Evolutionary conservation across 2,888 invertebrate genomes (phyloP).

Genomic region (Conchocele bisecta): DNA sequence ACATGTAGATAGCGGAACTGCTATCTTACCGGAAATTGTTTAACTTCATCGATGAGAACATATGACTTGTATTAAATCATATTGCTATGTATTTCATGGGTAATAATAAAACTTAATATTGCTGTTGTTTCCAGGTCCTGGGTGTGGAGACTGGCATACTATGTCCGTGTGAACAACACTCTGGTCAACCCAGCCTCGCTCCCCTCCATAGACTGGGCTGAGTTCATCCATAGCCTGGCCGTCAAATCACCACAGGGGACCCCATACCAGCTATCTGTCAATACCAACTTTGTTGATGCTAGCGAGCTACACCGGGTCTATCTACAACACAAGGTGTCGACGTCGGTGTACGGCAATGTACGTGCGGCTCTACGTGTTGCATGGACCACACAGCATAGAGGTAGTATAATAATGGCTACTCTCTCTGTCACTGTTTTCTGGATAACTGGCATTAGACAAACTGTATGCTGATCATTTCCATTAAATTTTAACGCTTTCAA

Average conservation of each 20-base stretch:
- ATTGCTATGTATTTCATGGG: not conserved
- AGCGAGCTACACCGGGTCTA: slow-evolving; percentile 42
- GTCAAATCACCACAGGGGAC: slow-evolving; percentile 29
- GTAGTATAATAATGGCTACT: too few relatives aligned
- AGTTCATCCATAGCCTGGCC: slow-evolving; percentile 41
- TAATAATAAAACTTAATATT: not conserved
- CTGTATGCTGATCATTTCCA: too few relatives aligned
- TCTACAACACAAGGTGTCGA: slow-evolving; percentile 57
- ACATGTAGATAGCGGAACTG: too few relatives aligned
- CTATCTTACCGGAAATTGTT: too few relatives aligned
- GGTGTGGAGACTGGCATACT: slow-evolving; percentile 58
- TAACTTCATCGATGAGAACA: too few relatives aligned
- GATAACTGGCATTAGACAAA: too few relatives aligned
- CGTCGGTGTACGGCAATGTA: slow-evolving; percentile 34
- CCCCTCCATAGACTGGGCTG: slow-evolving; percentile 37
- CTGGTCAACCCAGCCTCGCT: slow-evolving; percentile 31
- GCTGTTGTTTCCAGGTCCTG: slow-evolving; percentile 26
- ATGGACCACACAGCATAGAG: slow-evolving; percentile 57
- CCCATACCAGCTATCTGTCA: slow-evolving; percentile 36
- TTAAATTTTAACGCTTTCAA: too few relatives aligned
- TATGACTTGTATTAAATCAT: too few relatives aligned
- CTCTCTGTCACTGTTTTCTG: too few relatives aligned
- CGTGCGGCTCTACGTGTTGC: slow-evolving; percentile 50
- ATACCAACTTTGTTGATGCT: slow-evolving; percentile 34
- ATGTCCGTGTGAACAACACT: slow-evolving; percentile 55